Conservation (phyloP, 2,797 vertebrate species). For the Oryzias sinensis region DNA sequence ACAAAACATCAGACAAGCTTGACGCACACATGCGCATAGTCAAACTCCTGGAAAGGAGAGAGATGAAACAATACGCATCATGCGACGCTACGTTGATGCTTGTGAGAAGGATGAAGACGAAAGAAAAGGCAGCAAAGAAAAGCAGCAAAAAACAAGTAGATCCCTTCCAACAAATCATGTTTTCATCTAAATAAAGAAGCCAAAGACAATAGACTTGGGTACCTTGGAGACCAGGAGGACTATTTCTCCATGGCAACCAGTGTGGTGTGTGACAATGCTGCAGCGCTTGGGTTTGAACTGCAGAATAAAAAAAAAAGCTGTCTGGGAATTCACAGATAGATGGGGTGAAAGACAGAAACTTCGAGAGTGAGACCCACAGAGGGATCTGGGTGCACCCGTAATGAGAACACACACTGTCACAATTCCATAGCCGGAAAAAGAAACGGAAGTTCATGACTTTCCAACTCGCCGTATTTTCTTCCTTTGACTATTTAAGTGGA, state of each 20-base stretch:
- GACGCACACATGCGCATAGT: conserved; percentile 65
- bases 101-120: conserved; percentile 60
- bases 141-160: conserved; percentile 65
- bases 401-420: conserved; percentile 78
- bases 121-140: conserved; percentile 57
- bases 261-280: conserved; percentile 78
- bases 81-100: conserved; percentile 64
- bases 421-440: conserved; percentile 56
- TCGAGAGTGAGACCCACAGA: conserved; percentile 64
- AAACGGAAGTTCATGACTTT: conserved; percentile 74
- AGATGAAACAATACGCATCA: conserved; percentile 71
- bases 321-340: conserved; percentile 79
- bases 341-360: conserved; percentile 53
- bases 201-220: conserved; percentile 83
- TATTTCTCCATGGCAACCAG: conserved; percentile 86
- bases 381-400: conserved; percentile 63
- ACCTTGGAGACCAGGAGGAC: conserved; percentile 85
- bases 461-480: conserved; percentile 58
- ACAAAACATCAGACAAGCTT: conserved; percentile 76
- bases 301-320: conserved; percentile 59
- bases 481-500: conserved; percentile 58
- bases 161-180: conserved; percentile 80
- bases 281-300: conserved; percentile 78
- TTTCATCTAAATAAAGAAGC: conserved; percentile 86
- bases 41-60: conserved; percentile 76